Evolutionary conservation across 1,140 invertebrate genomes (phyloP), one percentile per base, ranked within the genome.

Genomic region (Atta texana): DNA sequence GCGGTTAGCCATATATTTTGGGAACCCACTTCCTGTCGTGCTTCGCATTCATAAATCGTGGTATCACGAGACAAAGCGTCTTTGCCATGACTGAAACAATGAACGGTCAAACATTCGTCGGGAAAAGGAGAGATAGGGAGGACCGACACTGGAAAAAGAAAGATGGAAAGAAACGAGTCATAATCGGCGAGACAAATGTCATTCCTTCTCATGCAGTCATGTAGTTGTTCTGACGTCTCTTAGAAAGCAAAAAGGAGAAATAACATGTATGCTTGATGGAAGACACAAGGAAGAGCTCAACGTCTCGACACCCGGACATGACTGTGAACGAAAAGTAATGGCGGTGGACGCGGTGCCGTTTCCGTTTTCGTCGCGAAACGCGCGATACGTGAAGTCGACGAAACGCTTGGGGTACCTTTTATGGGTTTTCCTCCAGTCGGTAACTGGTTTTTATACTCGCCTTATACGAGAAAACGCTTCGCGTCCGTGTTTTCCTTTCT

Each of bases 141-240:
- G 44, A 24, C 14, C 34, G 59, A 49, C 31, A 3, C 34, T 2
- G 57, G 6, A 10, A n/a, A 69, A 44, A 64, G 51, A 68, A 71
- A 24, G 21, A 49, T 34, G 2, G 39, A 49, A 21, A 76, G 57
- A 59, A 31, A 66, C 63, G 49, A 66, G 84, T 88, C 64, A 82
- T 89, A 89, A 89, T 88, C 87, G 76, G 10, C 69, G 85, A 90
- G 89, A 90, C 77, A 75, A 90, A 89, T 82, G 74, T 89, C 61
- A 64, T 28, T 57, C 8, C 44, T 51, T 21, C 66, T 89, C 55
- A 18, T 57, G 89, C 31, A 34, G 66, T 49, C 31, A 14, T 51
- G 10, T 78, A 39, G n/a, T 28, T 57, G 75, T 21, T 18, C 53
- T 61, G 34, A 39, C 84, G 49, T 63, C 31, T 21, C 12, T 18